These are phyloP conservation scores for Drosophila mauritiana DNA, from an alignment of 1,140 invertebrate species.

Conservation along the genomic window DNA sequence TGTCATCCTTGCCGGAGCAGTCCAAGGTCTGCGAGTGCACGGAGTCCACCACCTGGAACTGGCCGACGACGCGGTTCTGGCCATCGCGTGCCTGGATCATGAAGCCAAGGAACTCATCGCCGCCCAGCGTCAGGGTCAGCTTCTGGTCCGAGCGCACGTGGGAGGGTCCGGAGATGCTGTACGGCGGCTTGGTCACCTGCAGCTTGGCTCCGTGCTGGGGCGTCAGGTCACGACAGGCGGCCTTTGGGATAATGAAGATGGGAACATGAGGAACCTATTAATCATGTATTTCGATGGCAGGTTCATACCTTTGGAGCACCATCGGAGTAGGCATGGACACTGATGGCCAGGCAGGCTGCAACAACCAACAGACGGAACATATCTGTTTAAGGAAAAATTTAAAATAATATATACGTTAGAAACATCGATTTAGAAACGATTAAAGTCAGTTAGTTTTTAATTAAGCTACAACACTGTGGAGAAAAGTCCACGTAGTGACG, in stretches of 20 bases:
- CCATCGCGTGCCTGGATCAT: slow-evolving; percentile 76
- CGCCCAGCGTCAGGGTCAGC: slow-evolving; percentile 61
- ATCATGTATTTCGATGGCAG: too few relatives aligned
- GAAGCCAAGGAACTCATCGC: slow-evolving; percentile 72
- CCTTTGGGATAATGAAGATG: slow-evolving; percentile 1
- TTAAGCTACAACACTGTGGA: too few relatives aligned
- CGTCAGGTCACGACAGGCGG: slow-evolving; percentile 66
- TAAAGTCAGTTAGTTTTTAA: too few relatives aligned
- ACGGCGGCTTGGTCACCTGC: slow-evolving; percentile 63
- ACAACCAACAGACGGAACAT: slow-evolving; percentile 74
- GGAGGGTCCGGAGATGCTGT: slow-evolving; percentile 50
- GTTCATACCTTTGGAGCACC: slow-evolving; percentile 53
- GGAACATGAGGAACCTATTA: too few relatives aligned
- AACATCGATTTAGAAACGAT: too few relatives aligned
- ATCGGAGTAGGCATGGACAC: slow-evolving; percentile 61
- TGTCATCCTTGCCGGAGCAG: slow-evolving; percentile 64
- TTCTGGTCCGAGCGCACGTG: slow-evolving; percentile 56
- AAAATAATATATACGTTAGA: neutral
- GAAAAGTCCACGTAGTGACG: too few relatives aligned
- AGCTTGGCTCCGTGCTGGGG: slow-evolving; percentile 72
- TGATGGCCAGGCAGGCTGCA: slow-evolving; percentile 57
- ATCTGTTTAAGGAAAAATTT: neutral
- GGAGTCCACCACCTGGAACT: slow-evolving; percentile 64
- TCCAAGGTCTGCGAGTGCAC: slow-evolving; percentile 67
- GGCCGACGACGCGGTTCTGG: slow-evolving; percentile 69